phyloP scores from a whole-genome alignment of 2,113 vertebrate species.

The Mus pahari region DNA sequence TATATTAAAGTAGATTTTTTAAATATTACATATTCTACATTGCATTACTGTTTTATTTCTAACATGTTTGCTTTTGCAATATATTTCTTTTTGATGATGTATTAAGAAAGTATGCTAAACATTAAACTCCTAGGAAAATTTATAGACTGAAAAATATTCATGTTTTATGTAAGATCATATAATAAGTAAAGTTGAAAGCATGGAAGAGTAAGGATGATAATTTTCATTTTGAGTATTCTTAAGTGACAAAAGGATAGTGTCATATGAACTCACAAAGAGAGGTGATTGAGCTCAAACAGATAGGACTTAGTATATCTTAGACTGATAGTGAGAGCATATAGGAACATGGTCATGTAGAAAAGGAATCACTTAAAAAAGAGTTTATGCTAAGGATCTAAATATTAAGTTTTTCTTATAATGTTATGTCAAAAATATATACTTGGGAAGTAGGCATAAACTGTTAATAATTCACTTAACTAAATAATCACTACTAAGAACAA shows the following conservation, averaged over 20 bases:
- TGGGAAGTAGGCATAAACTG: background rate
- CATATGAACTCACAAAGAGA: background rate
- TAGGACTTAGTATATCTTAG: background rate
- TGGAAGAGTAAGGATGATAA: background rate
- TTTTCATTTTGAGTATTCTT: background rate
- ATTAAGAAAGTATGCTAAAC: background rate
- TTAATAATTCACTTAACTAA: background rate
- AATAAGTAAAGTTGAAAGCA: background rate
- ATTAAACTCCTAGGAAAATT: background rate
- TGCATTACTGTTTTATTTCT: background rate
- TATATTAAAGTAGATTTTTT: too few species aligned
- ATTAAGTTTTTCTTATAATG: background rate
- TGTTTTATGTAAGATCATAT: background rate
- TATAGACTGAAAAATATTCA: background rate
- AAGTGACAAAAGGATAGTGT: background rate
- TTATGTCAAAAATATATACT: background rate
- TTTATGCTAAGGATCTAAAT: background rate
- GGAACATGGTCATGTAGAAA: background rate
- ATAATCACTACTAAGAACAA: background rate
- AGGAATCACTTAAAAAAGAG: background rate
- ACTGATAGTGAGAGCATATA: rapidly evolving
- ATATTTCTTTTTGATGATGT: background rate
- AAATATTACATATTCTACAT: background rate
- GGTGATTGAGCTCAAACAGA: rapidly evolving
- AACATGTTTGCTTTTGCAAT: background rate